Percentiles rank a stretch among this genome's conserved stretches.
Conservation (phyloP, 2,888 invertebrate species). For the Cristatella mucedo region DNA sequence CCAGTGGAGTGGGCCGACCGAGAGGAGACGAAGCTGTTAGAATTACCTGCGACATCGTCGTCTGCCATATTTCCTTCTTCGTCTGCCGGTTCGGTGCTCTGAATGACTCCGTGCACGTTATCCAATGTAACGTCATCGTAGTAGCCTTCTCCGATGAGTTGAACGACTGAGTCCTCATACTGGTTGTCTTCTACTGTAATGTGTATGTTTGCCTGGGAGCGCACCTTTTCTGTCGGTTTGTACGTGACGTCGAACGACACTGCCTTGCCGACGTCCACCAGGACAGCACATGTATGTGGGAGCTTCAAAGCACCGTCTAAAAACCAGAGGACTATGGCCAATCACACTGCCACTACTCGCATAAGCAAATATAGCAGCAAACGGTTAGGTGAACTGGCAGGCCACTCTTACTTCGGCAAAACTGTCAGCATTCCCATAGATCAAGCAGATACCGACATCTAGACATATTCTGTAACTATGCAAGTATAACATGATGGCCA, state of each 20-base stretch:
- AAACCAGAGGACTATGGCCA: no score
- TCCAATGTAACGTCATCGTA: conserved; percentile 41
- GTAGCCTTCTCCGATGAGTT: conserved; percentile 41
- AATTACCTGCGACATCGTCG: conserved; percentile 31
- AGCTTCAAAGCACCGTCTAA: conserved; percentile 6
- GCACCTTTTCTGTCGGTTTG: conserved; percentile 21
- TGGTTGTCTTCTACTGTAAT: conserved; percentile 45
- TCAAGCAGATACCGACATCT: no score
- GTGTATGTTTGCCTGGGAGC: conserved; percentile 36
- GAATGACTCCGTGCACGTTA: conserved; percentile 33
- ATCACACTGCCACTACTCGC: no score
- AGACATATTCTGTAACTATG: no score
- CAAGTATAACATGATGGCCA: no score
- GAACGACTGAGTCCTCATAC: conserved; percentile 43
- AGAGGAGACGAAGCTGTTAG: no score
- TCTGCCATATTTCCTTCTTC: conserved; percentile 33
- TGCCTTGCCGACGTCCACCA: conserved; percentile 26
- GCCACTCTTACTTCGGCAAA: no score
- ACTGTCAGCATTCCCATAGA: no score
- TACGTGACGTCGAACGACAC: conserved; percentile 29
- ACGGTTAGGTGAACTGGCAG: no score
- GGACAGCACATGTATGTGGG: conserved; percentile 34
- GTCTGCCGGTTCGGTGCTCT: conserved; percentile 17
- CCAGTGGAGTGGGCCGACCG: no score
- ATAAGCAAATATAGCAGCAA: no score